Base-by-base conservation (phyloP, 2,113 vertebrate genomes). In the Potamarius usumacintae region DNA sequence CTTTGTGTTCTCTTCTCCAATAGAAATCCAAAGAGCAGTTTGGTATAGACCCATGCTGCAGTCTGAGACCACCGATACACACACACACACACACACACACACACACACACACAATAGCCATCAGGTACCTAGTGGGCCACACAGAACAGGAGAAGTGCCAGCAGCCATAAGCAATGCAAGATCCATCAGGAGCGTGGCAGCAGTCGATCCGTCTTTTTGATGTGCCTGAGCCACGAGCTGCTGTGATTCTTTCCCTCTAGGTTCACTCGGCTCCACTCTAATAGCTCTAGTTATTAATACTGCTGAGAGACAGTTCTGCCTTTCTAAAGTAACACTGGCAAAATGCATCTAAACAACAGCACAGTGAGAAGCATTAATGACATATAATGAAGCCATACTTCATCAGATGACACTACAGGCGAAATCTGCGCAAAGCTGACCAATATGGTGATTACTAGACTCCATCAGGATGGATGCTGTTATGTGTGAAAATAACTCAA, bases 1-100 rank as follows among this genome's bases (percentile, higher is more conserved):
- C 72, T 86, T 87, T 94, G 92, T 94, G 91, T 92, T 91, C 90
- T 78, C 53, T 79, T 89, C 78, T 89, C 90, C 92, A 93, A 93
- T 85, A 85, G 74, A 83, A 65, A 57, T 85, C 42, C 90, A 79
- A 87, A 90, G 83, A 34, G 57, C 52, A 63, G 76, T 81, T 69
- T 18, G 84, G 69, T 84, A 78, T 85, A 87, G 83, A 79, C 84
- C 76, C 87, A 63, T 72, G 67, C 83, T 80, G 78, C 62, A 88
- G 53, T 53, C 77, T 48, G 17, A 85, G 76, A 82, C 78, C 76
- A 85, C 82, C 25, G 5, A 27, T 84, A 30, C 58, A 60, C 76
- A 72, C 79, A 48, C 57, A 34, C 88, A 77, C 83, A 84, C 88
- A 77, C 83, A 84, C 72, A 83, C 63, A 85, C 58, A 25, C 74